Base-by-base conservation (phyloP, 2,888 invertebrate genomes). In the Oscheius sp. region DNA sequence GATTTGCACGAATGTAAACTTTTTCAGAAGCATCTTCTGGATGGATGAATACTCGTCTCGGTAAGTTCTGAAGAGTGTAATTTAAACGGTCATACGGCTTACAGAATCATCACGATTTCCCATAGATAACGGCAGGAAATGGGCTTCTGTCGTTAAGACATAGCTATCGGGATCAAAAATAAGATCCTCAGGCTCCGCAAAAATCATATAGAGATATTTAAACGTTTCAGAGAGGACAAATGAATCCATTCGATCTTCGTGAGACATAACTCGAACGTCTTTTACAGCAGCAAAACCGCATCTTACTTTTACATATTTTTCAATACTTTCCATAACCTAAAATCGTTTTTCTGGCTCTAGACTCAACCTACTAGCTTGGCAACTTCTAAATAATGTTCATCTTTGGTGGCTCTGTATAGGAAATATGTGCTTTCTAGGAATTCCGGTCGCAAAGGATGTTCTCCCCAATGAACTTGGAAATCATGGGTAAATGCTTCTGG, bases 401-500 rank as follows among this genome's bases (percentile, higher is more conserved):
- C 97, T 52, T 92, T 92, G 0, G 97, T 98, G 0, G 97, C 96
- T 84, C 89, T 92, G 88, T 95, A 95, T 17, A 98, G 89, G 88
- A 96, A 96, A 88, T 97, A 98, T 0, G 97, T 98, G 0, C 96
- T 96, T 88, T 98, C 97, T 55, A 98, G 90, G 88, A 98, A 97
- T 88, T 98, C 97, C 0, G 97, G 97, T 20, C 80, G 91, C 2
- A 98, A 89, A 1, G 95, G 96, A 89, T 97, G 95, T 87, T 96
- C 95, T 1, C 94, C 96, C 97, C 97, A 98, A 87, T 97, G 96
- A 8, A 98, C 94, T 90, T 94, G 93, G 85, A 97, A 95, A 88
- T 97, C 96, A 0, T 94, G 93, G 0, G 97, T 97, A 88, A 98
- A 98, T 3, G 97, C 97, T 86, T 98, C 97, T 0, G 97, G 97